Conservation (phyloP, 1,140 invertebrate genomes). For the Neodiprion fabricii region DNA sequence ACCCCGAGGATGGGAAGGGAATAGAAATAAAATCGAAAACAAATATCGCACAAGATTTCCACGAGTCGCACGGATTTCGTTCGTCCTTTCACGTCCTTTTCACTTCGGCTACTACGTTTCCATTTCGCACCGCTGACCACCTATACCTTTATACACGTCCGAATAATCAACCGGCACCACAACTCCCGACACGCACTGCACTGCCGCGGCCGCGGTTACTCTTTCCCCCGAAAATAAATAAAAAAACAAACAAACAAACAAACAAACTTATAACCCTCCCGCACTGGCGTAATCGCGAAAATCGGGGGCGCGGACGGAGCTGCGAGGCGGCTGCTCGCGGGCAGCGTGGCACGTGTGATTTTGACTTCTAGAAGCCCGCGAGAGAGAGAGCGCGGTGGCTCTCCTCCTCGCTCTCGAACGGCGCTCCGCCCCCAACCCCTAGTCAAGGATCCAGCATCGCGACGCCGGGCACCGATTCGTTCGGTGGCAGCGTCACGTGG, state of each 20-base stretch:
- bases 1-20: no score
- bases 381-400: not conserved
- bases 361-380: not conserved
- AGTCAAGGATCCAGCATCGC: slow-evolving; percentile 44
- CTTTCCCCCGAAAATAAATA: no score
- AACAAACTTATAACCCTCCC: no score
- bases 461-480: slow-evolving; percentile 16
- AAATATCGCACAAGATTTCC: not conserved
- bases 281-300: no score
- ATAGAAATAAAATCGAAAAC: not conserved
- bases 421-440: slow-evolving; percentile 34
- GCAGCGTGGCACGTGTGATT: slow-evolving; percentile 8
- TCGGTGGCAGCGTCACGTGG: slow-evolving; percentile 53
- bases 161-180: slow-evolving; percentile 12
- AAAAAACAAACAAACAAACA: no score
- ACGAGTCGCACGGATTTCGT: slow-evolving; percentile 2
- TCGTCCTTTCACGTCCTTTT: slow-evolving; percentile 2
- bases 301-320: not conserved
- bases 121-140: no score
- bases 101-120: not conserved
- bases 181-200: slow-evolving; percentile 12
- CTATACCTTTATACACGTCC: not conserved
- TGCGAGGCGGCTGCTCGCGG: not conserved
- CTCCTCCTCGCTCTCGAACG: not conserved
- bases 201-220: not conserved